Percentiles rank a stretch among this genome's conserved stretches.
phyloP scores from a whole-genome alignment of 2,113 vertebrate species.

The Ancistrus triradiatus region DNA sequence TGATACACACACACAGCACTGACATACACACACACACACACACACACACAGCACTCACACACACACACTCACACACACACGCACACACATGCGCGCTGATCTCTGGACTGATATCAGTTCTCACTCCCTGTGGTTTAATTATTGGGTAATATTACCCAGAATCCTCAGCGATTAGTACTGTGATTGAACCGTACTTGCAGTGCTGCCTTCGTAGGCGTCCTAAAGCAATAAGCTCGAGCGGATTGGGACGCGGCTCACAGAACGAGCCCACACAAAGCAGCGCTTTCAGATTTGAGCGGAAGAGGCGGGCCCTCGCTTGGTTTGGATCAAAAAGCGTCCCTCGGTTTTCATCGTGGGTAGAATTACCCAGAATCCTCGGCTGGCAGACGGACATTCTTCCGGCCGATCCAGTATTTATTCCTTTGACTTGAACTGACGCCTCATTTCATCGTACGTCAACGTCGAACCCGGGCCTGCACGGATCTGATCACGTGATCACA shows the following conservation, averaged over 20 bases:
- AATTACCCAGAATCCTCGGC: constrained; percentile 24
- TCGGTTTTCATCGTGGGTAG: neutral
- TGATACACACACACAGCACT: constrained; percentile 16
- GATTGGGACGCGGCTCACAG: constrained; percentile 2
- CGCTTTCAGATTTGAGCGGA: constrained; percentile 4
- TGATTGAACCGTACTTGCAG: constrained; percentile 4
- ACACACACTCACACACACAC: too few relatives aligned
- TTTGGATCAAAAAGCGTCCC: neutral
- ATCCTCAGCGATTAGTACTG: constrained; percentile 1
- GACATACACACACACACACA: constrained; percentile 11
- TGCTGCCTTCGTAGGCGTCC: neutral
- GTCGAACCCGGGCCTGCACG: too few relatives aligned
- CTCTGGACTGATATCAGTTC: neutral
- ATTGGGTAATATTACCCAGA: constrained; percentile 7
- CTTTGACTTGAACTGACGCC: neutral
- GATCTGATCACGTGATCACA: neutral
- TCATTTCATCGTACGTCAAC: too few relatives aligned
- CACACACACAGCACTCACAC: constrained; percentile 19
- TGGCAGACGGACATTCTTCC: neutral
- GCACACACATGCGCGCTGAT: too few relatives aligned
- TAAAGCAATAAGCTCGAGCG: constrained; percentile 22
- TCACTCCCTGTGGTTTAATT: neutral
- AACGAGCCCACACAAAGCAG: neutral
- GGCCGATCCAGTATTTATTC: constrained; percentile 17
- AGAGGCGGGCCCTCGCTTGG: constrained; percentile 24